Evolutionary conservation across 1,140 invertebrate genomes (phyloP), one percentile per base, ranked within the genome.

Genomic region (fruit fly (Drosophila melanogaster)): DNA sequence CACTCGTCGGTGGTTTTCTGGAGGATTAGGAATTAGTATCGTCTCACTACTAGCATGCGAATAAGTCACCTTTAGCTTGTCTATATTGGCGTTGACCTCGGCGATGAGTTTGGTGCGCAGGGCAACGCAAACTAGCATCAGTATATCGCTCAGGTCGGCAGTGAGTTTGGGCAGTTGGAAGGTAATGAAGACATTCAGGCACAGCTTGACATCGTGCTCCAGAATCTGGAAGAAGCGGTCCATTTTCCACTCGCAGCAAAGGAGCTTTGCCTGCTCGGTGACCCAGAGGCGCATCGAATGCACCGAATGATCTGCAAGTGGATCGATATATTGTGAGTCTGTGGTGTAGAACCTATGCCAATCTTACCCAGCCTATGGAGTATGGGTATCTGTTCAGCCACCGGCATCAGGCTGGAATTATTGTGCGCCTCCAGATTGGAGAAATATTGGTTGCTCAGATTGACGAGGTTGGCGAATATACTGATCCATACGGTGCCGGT

Each of bases 371-470:
- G 92, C 81, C 96, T 93, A 89, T 97, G 96, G 4, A 97, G 92
- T 40, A 96, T 94, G 4, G 96, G 95, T 86, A 97, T 96, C 92
- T 97, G 96, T 81, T 97, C 96, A 0, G 96, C 95, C 5, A 96
- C 93, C 0, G 96, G 96, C 47, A 96, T 79, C 73, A 96, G 94
- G 65, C 95, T 95, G 12, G 91, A 91, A 35, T 91, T 92, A 54
- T 81, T 77, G 73, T 92, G 77, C 0, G 65, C 61, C 53, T 91
- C 90, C 24, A 75, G 50, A 26, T 77, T 89, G 44, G 79, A 75
- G 38, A 92, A 91, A 40, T 91, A 90, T 43, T 89, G 89, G 62
- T 91, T 91, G 14, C 90, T 90, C 43, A 90, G 57, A 6, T 91
- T 90, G 1, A 90, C 83, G 15, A 92, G 61, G 14, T 90, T 92